A percentile compares a stretch with the other conserved stretches of the same genome.
Evolutionary conservation across 2,113 vertebrate genomes (phyloP).

Genomic region (Acanthisitta chloris): DNA sequence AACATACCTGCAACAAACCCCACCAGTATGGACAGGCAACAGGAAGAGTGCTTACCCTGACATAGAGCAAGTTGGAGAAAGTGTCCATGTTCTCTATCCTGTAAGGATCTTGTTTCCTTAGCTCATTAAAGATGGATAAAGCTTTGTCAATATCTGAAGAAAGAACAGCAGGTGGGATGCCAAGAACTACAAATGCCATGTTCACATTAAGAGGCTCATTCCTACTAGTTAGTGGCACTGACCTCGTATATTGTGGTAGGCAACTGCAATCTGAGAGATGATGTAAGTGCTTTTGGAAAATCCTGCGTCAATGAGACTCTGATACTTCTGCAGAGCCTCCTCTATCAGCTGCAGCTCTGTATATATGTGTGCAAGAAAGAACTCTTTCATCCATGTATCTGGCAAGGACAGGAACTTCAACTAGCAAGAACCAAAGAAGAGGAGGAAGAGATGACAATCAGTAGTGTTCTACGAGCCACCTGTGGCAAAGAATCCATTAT

Average conservation of each 20-base stretch:
- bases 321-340: constrained; percentile 96
- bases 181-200: background rate
- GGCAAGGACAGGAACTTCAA: constrained; percentile 95
- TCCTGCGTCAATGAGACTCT: constrained; percentile 93
- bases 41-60: constrained; percentile 82
- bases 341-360: constrained; percentile 98
- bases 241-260: constrained; percentile 99
- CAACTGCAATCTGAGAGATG: constrained; percentile 97
- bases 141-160: constrained; percentile 95
- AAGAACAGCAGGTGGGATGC: background rate
- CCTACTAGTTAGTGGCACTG: background rate
- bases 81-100: constrained; percentile 99
- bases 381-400: constrained; percentile 97
- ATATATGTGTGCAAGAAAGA: constrained; percentile 98
- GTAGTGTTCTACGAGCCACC: background rate
- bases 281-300: constrained; percentile 98
- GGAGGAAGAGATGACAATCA: constrained; percentile 55
- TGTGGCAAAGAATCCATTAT: background rate
- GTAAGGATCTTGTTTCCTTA: constrained; percentile 95
- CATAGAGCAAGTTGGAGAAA: constrained; percentile 96
- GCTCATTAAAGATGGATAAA: constrained; percentile 92
- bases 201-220: background rate
- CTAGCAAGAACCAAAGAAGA: constrained; percentile 73
- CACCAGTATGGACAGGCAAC: background rate
- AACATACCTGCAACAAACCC: background rate